Conservation (phyloP, 2,888 invertebrate species). For the Hemithea aestivaria region DNA sequence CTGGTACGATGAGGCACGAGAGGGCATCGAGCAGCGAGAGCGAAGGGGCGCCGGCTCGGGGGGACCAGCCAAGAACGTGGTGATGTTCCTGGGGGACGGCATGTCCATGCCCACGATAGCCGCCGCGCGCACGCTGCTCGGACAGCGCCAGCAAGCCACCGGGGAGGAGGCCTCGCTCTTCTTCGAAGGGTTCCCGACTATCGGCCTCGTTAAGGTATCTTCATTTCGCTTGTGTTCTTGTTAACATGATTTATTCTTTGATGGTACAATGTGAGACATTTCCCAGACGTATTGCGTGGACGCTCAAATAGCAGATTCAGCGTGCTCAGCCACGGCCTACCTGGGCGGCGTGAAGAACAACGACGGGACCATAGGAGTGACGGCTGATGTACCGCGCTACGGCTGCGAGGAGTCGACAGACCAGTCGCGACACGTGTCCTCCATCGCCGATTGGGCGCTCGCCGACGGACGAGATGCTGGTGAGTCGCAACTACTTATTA, state of each 20-base stretch:
- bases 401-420: conserved; percentile 79
- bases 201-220: conserved; percentile 81
- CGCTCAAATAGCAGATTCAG: conserved; percentile 84
- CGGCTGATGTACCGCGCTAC: conserved; percentile 75
- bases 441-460: conserved; percentile 84
- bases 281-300: conserved; percentile 78
- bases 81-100: conserved; percentile 87
- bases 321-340: conserved; percentile 84
- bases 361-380: conserved; percentile 82
- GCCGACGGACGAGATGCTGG: conserved; percentile 57
- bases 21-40: conserved; percentile 47
- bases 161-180: conserved; percentile 80
- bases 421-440: conserved; percentile 73
- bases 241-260: no score
- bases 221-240: no score
- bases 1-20: conserved; percentile 65
- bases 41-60: conserved; percentile 25
- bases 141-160: conserved; percentile 73
- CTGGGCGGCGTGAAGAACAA: conserved; percentile 83
- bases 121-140: conserved; percentile 81
- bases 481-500: conserved; percentile 22
- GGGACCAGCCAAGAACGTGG: conserved; percentile 69
- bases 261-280: no score
- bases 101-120: conserved; percentile 85
- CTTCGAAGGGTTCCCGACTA: conserved; percentile 81